Base-by-base conservation (phyloP, 2,797 vertebrate species). In the Chlorospingus flavigularis region DNA sequence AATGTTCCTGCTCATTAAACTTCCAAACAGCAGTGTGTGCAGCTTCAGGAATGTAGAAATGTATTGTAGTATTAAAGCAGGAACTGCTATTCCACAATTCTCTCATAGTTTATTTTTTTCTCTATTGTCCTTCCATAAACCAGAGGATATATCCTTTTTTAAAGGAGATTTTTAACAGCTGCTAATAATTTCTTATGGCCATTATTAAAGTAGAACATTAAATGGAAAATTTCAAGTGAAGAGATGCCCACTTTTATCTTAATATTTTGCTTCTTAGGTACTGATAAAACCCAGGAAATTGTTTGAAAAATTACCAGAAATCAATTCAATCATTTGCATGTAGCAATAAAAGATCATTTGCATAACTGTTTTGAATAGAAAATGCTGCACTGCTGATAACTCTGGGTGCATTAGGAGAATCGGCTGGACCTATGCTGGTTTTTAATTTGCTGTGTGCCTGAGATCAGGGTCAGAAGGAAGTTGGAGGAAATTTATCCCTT, bases 321-420 rank as follows among this genome's bases (percentile, higher is more conserved):
- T 54, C 17, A 7, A 88, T 94, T 71, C 4, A 55, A 19, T 42
- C 7, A 31, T 95, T 96, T 95, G 68, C 81, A 84, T 75, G 70
- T 42, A 33, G 5, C 10, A 7, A 33, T 23, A 67, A 40, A 45
- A 85, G 42, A 65, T 55, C 1, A 67, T 88, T 95, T 96, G 37
- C 62, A 76, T 86, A 35, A 81, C 25, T 92, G 19, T 53, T 96
- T 85, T 88, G 89, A 82, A 71, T 43, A 58, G 67, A 37, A 94
- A 95, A 76, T 70, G 6, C n/a, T 77, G 28, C 63, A 61, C 30
- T 58, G 31, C 13, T 83, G 82, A 66, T 91, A 68, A 70, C 73
- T 94, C 37, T 76, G 54, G 39, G 14, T 60, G 8, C 62, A 17
- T 39, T 40, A 55, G 25, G 43, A 88, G 47, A 90, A 66, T 1